These are phyloP conservation scores for Drosophila subquinaria DNA, from an alignment of 2,888 invertebrate species.

Conservation along the genomic window DNA sequence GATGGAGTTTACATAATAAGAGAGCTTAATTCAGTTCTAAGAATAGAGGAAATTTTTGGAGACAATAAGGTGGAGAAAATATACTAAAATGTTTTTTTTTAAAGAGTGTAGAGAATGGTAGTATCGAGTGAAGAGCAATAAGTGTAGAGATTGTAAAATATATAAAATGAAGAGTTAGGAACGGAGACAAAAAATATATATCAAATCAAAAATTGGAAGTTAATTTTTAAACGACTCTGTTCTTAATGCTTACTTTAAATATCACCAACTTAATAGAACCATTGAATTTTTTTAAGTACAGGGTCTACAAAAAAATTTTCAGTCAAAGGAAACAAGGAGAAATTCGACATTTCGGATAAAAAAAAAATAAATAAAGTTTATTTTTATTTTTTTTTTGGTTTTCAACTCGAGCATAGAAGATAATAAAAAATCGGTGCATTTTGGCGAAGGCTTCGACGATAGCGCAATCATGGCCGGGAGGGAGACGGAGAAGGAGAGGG, in stretches of 20 bases:
- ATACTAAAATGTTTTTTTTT: too few species aligned
- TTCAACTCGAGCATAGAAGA: constrained; percentile 3
- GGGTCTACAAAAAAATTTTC: neutral
- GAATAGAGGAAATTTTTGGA: too few species aligned
- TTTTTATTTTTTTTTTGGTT: constrained; percentile 4
- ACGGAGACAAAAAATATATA: neutral
- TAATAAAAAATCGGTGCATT: constrained; percentile 1
- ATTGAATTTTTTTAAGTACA: neutral
- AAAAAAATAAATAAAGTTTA: neutral
- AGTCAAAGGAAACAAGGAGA: constrained; percentile 1
- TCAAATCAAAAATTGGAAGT: neutral
- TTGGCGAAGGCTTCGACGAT: constrained; percentile 1
- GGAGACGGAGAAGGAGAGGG: constrained; percentile 17
- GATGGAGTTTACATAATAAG: too few species aligned
- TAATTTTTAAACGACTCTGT: too few species aligned
- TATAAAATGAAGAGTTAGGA: too few species aligned
- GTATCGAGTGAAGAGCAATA: too few species aligned
- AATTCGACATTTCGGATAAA: neutral
- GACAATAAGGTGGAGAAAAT: too few species aligned
- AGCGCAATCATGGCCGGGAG: constrained; percentile 24
- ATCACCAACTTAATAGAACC: neutral
- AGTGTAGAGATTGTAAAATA: too few species aligned
- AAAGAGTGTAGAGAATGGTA: too few species aligned
- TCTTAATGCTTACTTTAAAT: neutral
- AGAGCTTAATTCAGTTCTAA: too few species aligned